Evolutionary conservation across 2,113 vertebrate species (phyloP).

Genomic region (Coryphaenoides rupestris): DNA sequence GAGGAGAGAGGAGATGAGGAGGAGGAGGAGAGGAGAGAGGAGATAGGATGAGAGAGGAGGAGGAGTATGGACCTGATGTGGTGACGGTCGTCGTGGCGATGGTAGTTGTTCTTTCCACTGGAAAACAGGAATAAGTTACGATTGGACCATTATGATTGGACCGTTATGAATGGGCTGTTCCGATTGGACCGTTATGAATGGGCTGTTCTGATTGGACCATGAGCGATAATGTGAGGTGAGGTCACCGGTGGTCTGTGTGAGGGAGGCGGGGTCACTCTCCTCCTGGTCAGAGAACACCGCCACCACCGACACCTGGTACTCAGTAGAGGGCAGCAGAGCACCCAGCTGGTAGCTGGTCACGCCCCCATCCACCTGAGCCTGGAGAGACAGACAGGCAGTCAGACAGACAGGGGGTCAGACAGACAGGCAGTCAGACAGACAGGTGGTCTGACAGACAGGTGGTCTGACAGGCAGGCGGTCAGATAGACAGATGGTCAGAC

Average conservation of each 20-base stretch:
- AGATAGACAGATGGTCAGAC: neutral
- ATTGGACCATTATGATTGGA: neutral
- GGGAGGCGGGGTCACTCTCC: slow-evolving; percentile 81
- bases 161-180: neutral
- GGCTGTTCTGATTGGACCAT: neutral
- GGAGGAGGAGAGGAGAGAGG: neutral
- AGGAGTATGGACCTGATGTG: slow-evolving; percentile 72
- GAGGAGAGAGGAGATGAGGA: neutral
- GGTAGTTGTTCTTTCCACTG: slow-evolving; percentile 74
- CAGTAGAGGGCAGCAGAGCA: slow-evolving; percentile 73
- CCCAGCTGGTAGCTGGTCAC: slow-evolving; percentile 76
- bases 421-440: neutral
- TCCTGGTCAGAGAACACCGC: slow-evolving; percentile 81
- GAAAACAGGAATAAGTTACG: slow-evolving; percentile 21
- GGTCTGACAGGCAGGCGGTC: neutral
- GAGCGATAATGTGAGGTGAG: neutral
- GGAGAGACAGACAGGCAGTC: neutral
- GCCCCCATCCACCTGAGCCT: slow-evolving; percentile 79
- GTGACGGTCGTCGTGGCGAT: slow-evolving; percentile 58
- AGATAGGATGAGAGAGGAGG: neutral
- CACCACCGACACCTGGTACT: slow-evolving; percentile 87
- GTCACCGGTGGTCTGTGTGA: slow-evolving; percentile 83
- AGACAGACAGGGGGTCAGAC: neutral
- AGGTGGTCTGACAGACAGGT: neutral
- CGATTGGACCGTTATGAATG: neutral